Percentiles rank a stretch among this genome's conserved stretches.
These are phyloP conservation scores for Mohoua ochrocephala DNA, from an alignment of 2,113 vertebrate species.

Conservation along the genomic window DNA sequence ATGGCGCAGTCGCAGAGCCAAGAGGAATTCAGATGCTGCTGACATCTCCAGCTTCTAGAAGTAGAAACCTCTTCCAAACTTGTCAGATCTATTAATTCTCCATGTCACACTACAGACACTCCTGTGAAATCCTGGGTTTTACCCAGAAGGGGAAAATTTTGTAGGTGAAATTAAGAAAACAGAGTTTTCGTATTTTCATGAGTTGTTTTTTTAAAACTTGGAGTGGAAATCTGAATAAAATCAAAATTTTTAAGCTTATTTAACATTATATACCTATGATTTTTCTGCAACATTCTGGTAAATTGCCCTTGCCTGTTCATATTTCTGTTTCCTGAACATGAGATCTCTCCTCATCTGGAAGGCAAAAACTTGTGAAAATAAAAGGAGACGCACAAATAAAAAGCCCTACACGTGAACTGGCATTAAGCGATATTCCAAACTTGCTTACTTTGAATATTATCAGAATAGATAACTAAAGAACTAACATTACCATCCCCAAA, in stretches of 20 bases:
- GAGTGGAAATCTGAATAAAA: neutral
- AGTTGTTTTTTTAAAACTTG: neutral
- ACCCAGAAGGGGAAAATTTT: neutral
- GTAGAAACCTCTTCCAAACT: neutral
- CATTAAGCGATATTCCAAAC: neutral
- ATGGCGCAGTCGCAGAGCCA: neutral
- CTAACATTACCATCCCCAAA: neutral
- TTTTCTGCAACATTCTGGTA: constrained; percentile 57
- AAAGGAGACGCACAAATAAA: neutral
- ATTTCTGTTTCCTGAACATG: constrained; percentile 68
- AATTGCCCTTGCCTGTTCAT: constrained; percentile 54
- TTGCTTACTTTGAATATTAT: neutral
- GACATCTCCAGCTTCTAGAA: neutral
- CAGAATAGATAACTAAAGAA: neutral
- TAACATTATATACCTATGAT: constrained; percentile 18
- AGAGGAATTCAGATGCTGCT: neutral
- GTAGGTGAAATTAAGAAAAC: neutral
- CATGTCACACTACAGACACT: neutral
- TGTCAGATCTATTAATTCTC: neutral
- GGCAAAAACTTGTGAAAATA: neutral
- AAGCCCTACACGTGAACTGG: neutral
- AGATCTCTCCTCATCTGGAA: constrained; percentile 68
- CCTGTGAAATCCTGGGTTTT: neutral
- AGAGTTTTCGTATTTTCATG: neutral
- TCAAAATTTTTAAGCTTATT: neutral